Conservation (phyloP, 2,113 vertebrate genomes). For the Phoenicopterus ruber region DNA sequence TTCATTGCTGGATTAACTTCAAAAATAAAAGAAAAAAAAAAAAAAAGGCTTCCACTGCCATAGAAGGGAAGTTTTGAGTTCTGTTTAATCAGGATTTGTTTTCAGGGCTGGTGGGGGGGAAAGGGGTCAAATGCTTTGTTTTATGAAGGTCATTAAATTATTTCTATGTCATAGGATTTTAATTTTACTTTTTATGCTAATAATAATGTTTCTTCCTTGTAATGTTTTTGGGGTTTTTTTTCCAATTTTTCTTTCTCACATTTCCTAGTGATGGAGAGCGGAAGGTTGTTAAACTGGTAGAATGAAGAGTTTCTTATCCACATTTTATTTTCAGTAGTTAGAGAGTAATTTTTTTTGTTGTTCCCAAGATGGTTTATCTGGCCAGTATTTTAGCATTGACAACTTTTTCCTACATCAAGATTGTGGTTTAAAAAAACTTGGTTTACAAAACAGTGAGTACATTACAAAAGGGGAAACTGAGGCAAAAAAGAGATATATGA, state of each 20-base stretch:
- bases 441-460: neutral
- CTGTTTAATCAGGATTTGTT: neutral
- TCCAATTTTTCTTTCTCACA: neutral
- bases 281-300: neutral
- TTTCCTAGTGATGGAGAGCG: neutral
- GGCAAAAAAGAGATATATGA: neutral
- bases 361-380: neutral
- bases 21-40: neutral
- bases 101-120: neutral
- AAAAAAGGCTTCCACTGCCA: neutral
- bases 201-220: neutral
- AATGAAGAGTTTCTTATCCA: neutral
- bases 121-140: neutral
- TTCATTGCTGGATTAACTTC: neutral
- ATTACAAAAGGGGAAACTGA: neutral
- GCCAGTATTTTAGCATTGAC: neutral
- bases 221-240: neutral
- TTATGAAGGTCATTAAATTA: neutral
- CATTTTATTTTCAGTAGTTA: neutral
- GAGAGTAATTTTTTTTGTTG: neutral
- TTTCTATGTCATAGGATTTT: neutral
- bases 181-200: neutral
- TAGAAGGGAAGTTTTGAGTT: neutral
- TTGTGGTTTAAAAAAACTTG: neutral
- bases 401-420: neutral